These are phyloP conservation scores for Pyrochroa serraticornis DNA, from an alignment of 2,888 invertebrate genomes.

Conservation along the genomic window DNA sequence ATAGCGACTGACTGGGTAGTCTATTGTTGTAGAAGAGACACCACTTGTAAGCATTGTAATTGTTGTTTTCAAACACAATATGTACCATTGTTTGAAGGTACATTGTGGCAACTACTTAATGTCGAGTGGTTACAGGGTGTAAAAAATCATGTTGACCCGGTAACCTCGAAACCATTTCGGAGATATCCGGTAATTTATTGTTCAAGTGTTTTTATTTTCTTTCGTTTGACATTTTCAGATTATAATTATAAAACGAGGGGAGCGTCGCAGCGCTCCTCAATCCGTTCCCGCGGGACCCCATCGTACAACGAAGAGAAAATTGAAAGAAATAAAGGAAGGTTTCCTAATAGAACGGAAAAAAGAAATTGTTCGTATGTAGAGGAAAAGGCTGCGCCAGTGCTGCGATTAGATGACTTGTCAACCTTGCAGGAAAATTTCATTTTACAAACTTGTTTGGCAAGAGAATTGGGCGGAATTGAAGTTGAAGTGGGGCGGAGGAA, in stretches of 20 bases:
- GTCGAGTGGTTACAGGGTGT: not conserved
- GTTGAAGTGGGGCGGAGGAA: conserved; percentile 53
- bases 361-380: conserved; percentile 54
- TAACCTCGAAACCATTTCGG: not conserved
- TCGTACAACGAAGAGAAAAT: conserved; percentile 61
- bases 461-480: conserved; percentile 64
- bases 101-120: conserved; percentile 7
- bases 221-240: conserved; percentile 22
- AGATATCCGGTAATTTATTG: not conserved
- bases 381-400: conserved; percentile 40
- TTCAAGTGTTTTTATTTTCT: conserved; percentile 4
- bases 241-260: conserved; percentile 25
- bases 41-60: not conserved
- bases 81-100: conserved; percentile 12
- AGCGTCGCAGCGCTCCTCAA: conserved; percentile 23
- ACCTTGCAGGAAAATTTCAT: conserved; percentile 64
- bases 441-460: conserved; percentile 65
- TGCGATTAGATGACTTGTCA: conserved; percentile 65
- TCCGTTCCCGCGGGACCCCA: conserved; percentile 51
- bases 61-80: conserved; percentile 20
- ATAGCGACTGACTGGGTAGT: not conserved
- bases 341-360: conserved; percentile 54
- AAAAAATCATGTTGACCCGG: not conserved
- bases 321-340: conserved; percentile 59
- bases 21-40: not conserved